A percentile compares a stretch with the other conserved stretches of the same genome.
Conservation (phyloP, 2,888 invertebrate species). For the Chymomyza procnemis region DNA sequence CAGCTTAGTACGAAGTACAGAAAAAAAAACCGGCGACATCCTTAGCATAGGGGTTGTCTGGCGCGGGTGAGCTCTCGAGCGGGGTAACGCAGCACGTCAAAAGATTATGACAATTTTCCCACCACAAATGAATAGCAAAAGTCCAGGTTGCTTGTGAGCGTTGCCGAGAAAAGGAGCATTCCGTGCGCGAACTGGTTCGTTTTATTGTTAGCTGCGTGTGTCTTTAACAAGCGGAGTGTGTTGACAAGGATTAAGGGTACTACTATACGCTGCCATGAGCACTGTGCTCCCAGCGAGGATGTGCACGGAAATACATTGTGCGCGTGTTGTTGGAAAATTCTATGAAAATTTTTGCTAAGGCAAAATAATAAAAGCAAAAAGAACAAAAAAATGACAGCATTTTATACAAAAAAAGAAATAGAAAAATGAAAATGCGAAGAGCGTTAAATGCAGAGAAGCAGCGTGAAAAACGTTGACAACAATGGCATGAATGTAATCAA, state of each 20-base stretch:
- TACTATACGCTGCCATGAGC: conserved; percentile 24
- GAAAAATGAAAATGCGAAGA: conserved; percentile 13
- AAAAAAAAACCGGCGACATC: conserved; percentile 10
- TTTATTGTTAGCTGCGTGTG: conserved; percentile 58
- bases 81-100: conserved; percentile 60
- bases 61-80: background rate
- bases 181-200: conserved; percentile 21
- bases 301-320: background rate
- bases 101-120: conserved; percentile 77
- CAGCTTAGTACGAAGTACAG: conserved; percentile 9
- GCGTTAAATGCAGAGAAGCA: conserved; percentile 24
- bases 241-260: conserved; percentile 71
- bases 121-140: conserved; percentile 68
- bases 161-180: conserved; percentile 46
- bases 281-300: background rate
- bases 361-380: conserved; percentile 39
- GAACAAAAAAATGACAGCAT: conserved; percentile 13
- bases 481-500: conserved; percentile 63
- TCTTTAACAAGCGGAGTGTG: conserved; percentile 45
- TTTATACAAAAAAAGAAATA: conserved; percentile 3
- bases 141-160: conserved; percentile 14
- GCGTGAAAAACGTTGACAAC: conserved; percentile 1
- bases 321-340: conserved; percentile 33
- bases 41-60: conserved; percentile 2
- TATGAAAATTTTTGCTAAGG: conserved; percentile 40